Base-by-base conservation (phyloP, 2,888 invertebrate species). In the Epistrophella euchroma region DNA sequence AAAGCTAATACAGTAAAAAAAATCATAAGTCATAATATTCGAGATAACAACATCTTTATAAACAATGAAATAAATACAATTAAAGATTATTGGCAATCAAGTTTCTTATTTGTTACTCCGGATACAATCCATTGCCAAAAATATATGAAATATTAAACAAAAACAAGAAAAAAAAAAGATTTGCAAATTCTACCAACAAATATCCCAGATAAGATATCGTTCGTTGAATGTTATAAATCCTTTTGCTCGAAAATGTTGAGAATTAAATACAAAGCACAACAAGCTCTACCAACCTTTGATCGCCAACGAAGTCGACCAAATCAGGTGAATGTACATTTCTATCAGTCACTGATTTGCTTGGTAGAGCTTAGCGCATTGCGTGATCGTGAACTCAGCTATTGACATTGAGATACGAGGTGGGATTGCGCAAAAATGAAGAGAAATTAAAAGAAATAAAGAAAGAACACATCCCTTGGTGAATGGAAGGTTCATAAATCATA, bases 391-490 rank as follows among this genome's bases (percentile, higher is more conserved):
- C 28, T 45, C 17, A 40, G 28, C 13, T 64, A 11, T 43, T 43
- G 62, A 64, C 43, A 64, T 64, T 64, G 62, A 64, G 11, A 45
- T 25, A 28, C 28, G 10, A 25, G 25, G 13, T 50, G 50, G 15
- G 22, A 68, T 50, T 32, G 17, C 19, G 19, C 37, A 58, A 64
- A 40, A 32, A 32, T n/a, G 1, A 45, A 58, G 35, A 19, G 7
- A 58, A 56, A 56, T 15, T 25, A 17, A 35, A 66, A 28, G 9
- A 40, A 56, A 25, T 2, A 55, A 45, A 45, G 37, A 0, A 68
- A 15, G 4, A 58, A 19, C 2, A 19, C 9, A n/a, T 45, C 28
- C 10, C n/a, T 11, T 43, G 32, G 37, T 15, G 11, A n/a, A 45
- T 11, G 10, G 3, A 47, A 32, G 3, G 13, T 25, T n/a, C 7